Evolutionary conservation across 2,113 vertebrate species (phyloP).

Genomic region (Notarius lentiginosus): DNA sequence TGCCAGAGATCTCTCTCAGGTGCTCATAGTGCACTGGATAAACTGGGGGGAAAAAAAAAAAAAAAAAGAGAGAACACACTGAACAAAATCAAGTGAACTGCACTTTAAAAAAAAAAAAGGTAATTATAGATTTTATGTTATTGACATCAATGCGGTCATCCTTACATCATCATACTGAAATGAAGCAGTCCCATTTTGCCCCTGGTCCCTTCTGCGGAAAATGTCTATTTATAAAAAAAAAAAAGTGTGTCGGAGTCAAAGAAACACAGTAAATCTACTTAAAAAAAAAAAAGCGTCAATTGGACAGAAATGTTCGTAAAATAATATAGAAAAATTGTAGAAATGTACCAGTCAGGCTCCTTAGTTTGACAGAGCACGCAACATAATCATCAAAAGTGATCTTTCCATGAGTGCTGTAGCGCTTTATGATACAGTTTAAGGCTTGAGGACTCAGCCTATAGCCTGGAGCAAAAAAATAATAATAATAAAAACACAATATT

Average conservation of each 20-base stretch:
- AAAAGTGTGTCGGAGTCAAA: not conserved
- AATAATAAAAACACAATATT: not conserved
- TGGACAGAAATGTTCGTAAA: not conserved
- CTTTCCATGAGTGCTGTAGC: constrained; percentile 80
- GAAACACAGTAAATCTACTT: not conserved
- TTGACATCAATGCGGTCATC: constrained; percentile 30
- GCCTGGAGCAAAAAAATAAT: constrained; percentile 57
- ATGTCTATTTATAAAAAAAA: constrained; percentile 70
- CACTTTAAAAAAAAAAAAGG: not conserved
- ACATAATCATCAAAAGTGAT: constrained; percentile 93
- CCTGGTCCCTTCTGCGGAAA: constrained; percentile 83
- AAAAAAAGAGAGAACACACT: constrained; percentile 3
- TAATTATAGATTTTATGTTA: not conserved
- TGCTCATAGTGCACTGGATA: constrained; percentile 71
- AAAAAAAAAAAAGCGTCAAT: not conserved
- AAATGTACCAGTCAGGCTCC: constrained; percentile 84
- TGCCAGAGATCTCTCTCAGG: constrained; percentile 56
- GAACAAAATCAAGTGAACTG: not conserved
- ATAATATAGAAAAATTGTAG: not conserved
- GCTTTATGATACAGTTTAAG: constrained; percentile 79
- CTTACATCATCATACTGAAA: constrained; percentile 96
- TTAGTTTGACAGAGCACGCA: constrained; percentile 84
- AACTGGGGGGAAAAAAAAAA: constrained; percentile 58
- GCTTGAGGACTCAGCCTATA: constrained; percentile 85
- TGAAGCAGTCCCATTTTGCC: constrained; percentile 79